Evolutionary conservation across 1,140 invertebrate species (phyloP), one percentile per base, ranked within the genome.

Genomic region (Drosophila ohnishii): DNA sequence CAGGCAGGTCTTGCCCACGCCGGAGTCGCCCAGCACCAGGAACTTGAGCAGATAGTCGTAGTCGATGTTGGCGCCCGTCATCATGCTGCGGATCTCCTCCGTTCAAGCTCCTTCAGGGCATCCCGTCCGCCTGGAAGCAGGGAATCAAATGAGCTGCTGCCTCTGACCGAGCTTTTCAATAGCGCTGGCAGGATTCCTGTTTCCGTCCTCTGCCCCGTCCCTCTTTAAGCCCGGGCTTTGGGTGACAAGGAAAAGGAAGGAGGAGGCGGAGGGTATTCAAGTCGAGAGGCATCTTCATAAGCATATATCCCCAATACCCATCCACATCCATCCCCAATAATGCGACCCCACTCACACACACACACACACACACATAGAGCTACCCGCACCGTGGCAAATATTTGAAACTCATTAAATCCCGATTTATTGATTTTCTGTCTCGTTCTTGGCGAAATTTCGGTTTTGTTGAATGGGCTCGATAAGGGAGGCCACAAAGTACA

Each of bases 11-110:
- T 98, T 98, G 32, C 97, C 97, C 59, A 98, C 97, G 39, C 97
- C 97, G 28, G 97, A 98, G 92, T 98, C 96, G 28, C 98, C 98
- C 51, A 99, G 94, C 61, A 97, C 97, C 51, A 99, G 93, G 92
- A 99, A 97, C 93, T 99, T 99, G 81, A 99, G 96, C 66, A 99
- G 94, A 93, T 98, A 99, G 93, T 99, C 98, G 94, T 99, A 99
- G 92, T 98, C 97, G 94, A 96, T 90, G 67, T 89, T 90, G 42
- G 74, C 50, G 35, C 60, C 64, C 63, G 86, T 64, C 77, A 85
- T 89, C 51, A n/a, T 55, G 51, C 51, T n/a, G 50, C 48, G 42
- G 19, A 11, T 56, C 34, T 62, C 10, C 42, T 48, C 44, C 40
- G 58, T 40, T 73, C 28, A 40, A 19, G 25, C 16, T 47, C 25